Percentiles rank a stretch among this genome's conserved stretches.
Conservation (phyloP, 2,113 vertebrate species). For the Pachycephala philippinensis region DNA sequence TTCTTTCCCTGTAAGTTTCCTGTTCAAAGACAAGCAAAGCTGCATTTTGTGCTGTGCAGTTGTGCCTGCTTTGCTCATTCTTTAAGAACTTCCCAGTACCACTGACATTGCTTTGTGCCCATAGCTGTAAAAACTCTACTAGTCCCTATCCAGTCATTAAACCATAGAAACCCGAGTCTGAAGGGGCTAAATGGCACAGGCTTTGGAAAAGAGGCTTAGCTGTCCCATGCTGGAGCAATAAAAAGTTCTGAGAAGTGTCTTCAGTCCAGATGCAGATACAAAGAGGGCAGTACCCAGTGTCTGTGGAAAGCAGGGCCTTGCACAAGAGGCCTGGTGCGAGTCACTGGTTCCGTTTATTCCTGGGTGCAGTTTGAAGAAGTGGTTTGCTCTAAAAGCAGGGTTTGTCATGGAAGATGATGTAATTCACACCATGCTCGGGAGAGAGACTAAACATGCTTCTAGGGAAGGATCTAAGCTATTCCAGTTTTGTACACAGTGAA, state of each 20-base stretch:
- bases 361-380: not conserved
- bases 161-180: not conserved
- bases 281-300: not conserved
- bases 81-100: not conserved
- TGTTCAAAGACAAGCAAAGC: not conserved
- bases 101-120: not conserved
- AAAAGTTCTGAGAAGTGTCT: not conserved
- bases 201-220: not conserved
- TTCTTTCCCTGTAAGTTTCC: not conserved
- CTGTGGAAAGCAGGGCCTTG: not conserved
- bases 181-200: not conserved
- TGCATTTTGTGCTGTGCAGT: not conserved
- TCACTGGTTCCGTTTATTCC: not conserved
- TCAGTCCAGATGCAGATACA: not conserved
- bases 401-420: constrained; percentile 13
- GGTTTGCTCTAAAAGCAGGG: not conserved
- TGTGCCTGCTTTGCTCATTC: not conserved
- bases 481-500: not conserved
- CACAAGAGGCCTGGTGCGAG: not conserved
- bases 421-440: not conserved
- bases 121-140: not conserved
- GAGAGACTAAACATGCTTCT: not conserved
- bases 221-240: not conserved
- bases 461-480: not conserved
- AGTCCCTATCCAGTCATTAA: not conserved